Conservation (phyloP, 2,888 invertebrate genomes). For the Pristionchus arcanus region DNA sequence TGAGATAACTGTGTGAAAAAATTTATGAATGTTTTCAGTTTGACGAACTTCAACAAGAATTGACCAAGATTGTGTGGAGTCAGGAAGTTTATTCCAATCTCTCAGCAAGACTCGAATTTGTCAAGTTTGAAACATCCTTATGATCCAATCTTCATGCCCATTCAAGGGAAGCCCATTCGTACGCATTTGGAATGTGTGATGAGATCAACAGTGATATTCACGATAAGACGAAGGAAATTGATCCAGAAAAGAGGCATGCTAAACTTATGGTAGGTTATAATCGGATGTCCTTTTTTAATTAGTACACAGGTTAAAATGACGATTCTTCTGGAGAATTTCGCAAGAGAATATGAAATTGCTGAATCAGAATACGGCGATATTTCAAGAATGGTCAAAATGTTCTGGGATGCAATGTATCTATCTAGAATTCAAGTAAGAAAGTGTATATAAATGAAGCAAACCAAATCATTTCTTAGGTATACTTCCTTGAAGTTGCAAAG, state of each 20-base stretch:
- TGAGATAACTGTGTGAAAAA: neutral
- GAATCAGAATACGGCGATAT: neutral
- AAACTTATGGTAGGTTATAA: neutral
- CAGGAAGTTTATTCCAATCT: neutral
- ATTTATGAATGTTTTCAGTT: neutral
- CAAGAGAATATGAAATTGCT: neutral
- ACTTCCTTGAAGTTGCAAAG: neutral
- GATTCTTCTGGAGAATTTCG: neutral
- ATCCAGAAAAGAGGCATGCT: constrained; percentile 25
- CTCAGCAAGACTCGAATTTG: neutral
- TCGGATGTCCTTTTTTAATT: too few relatives aligned
- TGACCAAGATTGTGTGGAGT: constrained; percentile 2
- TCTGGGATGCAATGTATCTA: neutral
- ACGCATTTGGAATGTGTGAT: constrained; percentile 18
- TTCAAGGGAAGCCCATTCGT: neutral
- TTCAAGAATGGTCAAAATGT: neutral
- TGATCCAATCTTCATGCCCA: too few relatives aligned
- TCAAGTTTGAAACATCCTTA: neutral
- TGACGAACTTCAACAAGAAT: neutral
- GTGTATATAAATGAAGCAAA: neutral
- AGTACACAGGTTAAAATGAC: neutral
- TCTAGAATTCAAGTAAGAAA: neutral
- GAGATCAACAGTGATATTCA: constrained; percentile 10
- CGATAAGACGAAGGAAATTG: neutral
- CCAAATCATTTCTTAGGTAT: neutral